Base-by-base conservation (phyloP, 2,113 vertebrate genomes). In the Prunella himalayana region DNA sequence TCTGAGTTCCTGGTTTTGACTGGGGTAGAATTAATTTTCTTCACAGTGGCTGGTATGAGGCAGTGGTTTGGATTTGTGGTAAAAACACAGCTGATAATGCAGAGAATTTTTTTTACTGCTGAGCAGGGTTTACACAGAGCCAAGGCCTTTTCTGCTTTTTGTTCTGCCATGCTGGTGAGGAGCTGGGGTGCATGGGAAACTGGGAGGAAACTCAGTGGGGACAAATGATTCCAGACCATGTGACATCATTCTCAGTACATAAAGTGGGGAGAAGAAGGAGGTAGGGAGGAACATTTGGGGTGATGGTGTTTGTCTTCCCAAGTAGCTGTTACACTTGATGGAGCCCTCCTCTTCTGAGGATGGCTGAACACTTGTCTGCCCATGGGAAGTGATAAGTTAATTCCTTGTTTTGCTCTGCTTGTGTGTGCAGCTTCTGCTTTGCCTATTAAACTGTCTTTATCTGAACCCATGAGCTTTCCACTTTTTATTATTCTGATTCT, bases 161-260 rank as follows among this genome's bases (percentile, higher is more conserved):
- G 0, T 47, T 5, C 6, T n/a, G 28, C 6, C 9, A 17, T 2
- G 1, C 23, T 82, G 54, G 13, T 5, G 13, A 75, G 39, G 18
- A 3, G 28, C 16, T 68, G 24, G 33, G 28, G 17, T 35, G 20
- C 39, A 15, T 19, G 24, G 47, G 28, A 75, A 24, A 20, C 6
- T 30, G 24, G 28, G 24, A 82, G 14, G 21, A 68, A 14, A 41
- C 50, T 57, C 28, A 47, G n/a, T 7, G 1, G 3, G 53, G 6
- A 60, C 11, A 89, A 3, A 3, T 15, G 30, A 75, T 76, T 68
- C 1, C 47, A 75, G 21, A 53, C 14, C 39, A 12, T 15, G 24
- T 7, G n/a, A 7, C 61, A 75, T 41, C 53, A 60, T 25, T 21
- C 14, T 54, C 8, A 54, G 25, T 31, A 41, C 3, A 54, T 61